phyloP scores from a whole-genome alignment of 2,888 invertebrate genomes.

The Tipula lateralis region DNA sequence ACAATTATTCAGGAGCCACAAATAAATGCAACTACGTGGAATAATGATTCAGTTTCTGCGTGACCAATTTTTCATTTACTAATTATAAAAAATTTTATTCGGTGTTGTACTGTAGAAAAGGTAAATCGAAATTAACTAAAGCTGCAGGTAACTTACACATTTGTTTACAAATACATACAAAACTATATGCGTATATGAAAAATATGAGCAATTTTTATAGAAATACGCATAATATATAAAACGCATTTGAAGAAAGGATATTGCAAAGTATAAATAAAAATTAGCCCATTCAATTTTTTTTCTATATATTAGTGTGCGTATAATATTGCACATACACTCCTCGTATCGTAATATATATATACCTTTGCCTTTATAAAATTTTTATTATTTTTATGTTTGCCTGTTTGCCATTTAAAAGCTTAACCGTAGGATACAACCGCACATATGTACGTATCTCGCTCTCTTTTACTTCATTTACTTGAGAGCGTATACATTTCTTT shows the following conservation, averaged over 20 bases:
- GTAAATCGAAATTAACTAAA: too few relatives aligned
- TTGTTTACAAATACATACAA: too few relatives aligned
- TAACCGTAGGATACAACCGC: background rate
- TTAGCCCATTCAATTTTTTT: background rate
- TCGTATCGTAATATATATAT: background rate
- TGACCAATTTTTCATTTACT: too few relatives aligned
- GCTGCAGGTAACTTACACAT: too few relatives aligned
- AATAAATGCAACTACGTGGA: too few relatives aligned
- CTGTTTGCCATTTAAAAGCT: background rate
- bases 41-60: too few relatives aligned
- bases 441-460: background rate
- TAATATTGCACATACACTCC: background rate
- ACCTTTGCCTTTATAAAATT: background rate
- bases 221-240: background rate
- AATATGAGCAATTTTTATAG: background rate
- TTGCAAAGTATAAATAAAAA: background rate
- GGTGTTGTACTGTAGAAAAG: too few relatives aligned
- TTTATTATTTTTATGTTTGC: background rate
- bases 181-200: too few relatives aligned
- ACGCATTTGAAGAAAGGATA: background rate
- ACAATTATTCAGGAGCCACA: too few relatives aligned
- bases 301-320: background rate
- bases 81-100: too few relatives aligned
- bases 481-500: background rate
- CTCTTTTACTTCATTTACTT: constrained; percentile 4